A percentile compares a stretch with the other conserved stretches of the same genome.
Evolutionary conservation across 2,113 vertebrate genomes (phyloP).

Genomic region (Bucco capensis): DNA sequence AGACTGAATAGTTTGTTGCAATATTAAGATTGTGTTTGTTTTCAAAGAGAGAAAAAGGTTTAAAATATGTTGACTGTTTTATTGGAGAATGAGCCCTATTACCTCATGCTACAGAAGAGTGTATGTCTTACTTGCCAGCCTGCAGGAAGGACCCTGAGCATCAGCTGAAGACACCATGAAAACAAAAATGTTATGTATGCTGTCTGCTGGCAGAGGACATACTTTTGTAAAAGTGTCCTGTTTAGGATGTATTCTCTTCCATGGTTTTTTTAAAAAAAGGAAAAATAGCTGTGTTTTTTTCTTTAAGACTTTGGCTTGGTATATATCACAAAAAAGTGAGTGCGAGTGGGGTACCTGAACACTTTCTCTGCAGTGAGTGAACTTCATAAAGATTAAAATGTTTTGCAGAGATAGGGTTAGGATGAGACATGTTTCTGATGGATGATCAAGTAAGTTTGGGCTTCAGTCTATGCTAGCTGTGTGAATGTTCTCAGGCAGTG

Average conservation of each 20-base stretch:
- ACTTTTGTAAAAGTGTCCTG: background rate
- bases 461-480: background rate
- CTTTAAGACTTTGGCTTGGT: background rate
- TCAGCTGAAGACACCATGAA: background rate
- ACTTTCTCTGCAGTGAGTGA: background rate
- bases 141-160: background rate
- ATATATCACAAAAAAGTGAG: background rate
- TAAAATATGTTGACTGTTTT: background rate
- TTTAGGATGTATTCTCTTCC: background rate
- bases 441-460: background rate
- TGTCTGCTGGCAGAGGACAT: background rate
- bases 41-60: background rate
- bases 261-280: background rate
- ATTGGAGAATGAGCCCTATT: background rate
- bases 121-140: background rate
- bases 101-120: background rate
- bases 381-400: background rate
- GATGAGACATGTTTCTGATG: background rate
- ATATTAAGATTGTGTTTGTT: background rate
- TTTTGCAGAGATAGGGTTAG: background rate
- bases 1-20: background rate
- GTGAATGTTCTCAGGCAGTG: background rate
- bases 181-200: background rate
- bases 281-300: background rate
- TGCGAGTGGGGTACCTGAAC: background rate